Evolutionary conservation across 2,888 invertebrate species (phyloP), one percentile per base, ranked within the genome.

Genomic region (Tenthredo livida): DNA sequence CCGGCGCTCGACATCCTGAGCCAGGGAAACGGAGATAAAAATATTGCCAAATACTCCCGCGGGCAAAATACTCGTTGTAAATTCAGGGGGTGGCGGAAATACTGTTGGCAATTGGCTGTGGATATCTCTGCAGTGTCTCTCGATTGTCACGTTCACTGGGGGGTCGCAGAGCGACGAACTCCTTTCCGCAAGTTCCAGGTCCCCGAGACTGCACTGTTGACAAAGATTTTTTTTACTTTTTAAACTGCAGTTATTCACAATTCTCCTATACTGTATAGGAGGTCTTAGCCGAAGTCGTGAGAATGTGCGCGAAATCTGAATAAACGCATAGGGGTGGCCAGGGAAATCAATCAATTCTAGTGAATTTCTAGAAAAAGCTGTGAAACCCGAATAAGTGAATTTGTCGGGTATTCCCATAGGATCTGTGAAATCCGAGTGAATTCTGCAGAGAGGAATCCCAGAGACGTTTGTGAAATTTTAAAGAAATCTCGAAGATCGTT

Each of bases 11-110:
- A 95, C 95, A 87, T 97, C 97, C 93, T 97, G 97, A 86, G 96
- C 96, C 89, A 96, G 95, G 12, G 96, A 96, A 80, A 97, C 97
- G 87, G 97, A 97, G 93, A 97, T 97, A 94, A 97, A 97, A 90
- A 97, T 97, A 92, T 97, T 97, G 47, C 97, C 96, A 91, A 94
- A 95, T 67, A 95, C 94, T 21, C 95, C 94, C 15, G 95, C 94
- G n/a, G 95, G 94, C 75, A 95, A 90, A 84, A 93, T 90, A 86
- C 94, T 94, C 43, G 94, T 94, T 54, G 96, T 88, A 87, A 84
- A 92, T 89, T 78, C 92, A 88, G 75, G 88, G 88, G 91, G 95
- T 89, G 88, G 94, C 91, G 92, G 95, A 91, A 95, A 95, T 92
- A 94, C 89, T 21, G 89, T 84, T 91, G 95, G 87, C 90, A 95